Conservation (phyloP, 2,888 invertebrate species). For the Ophion slaviceki region DNA sequence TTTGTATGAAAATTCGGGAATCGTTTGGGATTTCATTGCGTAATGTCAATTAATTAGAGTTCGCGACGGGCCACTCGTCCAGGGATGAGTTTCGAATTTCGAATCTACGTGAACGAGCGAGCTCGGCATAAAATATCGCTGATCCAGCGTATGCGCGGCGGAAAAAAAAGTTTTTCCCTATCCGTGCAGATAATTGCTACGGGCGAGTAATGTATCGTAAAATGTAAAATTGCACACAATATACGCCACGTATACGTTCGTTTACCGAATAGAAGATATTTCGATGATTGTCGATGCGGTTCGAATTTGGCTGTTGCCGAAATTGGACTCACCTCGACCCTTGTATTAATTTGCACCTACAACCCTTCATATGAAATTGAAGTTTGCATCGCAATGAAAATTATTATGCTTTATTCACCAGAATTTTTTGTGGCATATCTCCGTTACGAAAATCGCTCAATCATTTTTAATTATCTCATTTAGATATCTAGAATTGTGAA, state of each 20-base stretch:
- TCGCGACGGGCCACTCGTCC: constrained; percentile 6
- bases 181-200: constrained; percentile 26
- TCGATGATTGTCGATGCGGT: neutral
- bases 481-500: too few relatives aligned
- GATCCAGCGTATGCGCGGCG: neutral
- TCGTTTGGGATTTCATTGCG: constrained; percentile 34
- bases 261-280: neutral
- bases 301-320: neutral
- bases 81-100: constrained; percentile 5
- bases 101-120: neutral
- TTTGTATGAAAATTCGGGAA: constrained; percentile 23
- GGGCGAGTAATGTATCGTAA: neutral
- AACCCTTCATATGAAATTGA: too few relatives aligned
- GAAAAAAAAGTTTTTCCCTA: constrained; percentile 34
- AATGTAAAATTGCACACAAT: constrained; percentile 6
- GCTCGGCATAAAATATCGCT: constrained; percentile 5
- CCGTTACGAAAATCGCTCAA: too few relatives aligned
- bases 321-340: neutral
- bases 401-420: too few relatives aligned
- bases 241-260: neutral
- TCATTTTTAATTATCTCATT: too few relatives aligned
- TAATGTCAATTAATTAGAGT: constrained; percentile 51
- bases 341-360: neutral
- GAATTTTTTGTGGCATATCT: too few relatives aligned
- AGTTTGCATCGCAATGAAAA: too few relatives aligned